Evolutionary conservation across 2,888 invertebrate genomes (phyloP).

Genomic region (Lepidocyrtoides sp.): DNA sequence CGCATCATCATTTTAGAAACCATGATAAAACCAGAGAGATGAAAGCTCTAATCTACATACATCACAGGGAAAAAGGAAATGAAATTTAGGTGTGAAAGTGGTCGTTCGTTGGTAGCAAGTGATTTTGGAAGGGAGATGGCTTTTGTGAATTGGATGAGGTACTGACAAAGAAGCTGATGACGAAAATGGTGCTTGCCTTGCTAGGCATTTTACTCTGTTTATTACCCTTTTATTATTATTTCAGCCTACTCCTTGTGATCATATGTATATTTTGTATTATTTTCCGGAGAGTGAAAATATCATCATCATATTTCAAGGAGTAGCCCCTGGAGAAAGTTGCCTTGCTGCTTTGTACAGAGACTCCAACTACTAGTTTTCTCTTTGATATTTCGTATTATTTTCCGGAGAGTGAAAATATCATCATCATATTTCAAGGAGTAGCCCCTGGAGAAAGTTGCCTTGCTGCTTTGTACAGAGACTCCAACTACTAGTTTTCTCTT

Average conservation of each 20-base stretch:
- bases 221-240: neutral
- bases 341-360: neutral
- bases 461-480: neutral
- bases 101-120: neutral
- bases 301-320: neutral
- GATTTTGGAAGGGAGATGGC: neutral
- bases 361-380: neutral
- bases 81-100: slow-evolving; percentile 30
- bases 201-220: neutral
- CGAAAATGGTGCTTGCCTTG: neutral
- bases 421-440: neutral
- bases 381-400: no score
- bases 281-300: neutral
- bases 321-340: neutral
- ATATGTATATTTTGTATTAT: neutral
- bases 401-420: no score
- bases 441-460: neutral
- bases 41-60: neutral
- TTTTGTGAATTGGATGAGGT: neutral
- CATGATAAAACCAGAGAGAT: neutral
- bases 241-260: neutral
- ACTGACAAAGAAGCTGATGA: neutral
- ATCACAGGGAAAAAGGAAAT: neutral
- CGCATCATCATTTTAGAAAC: neutral
- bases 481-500: neutral